Percentiles rank a stretch among this genome's conserved stretches.
These are phyloP conservation scores for Urocitellus parryii DNA, from an alignment of 2,113 vertebrate genomes.

Conservation along the genomic window DNA sequence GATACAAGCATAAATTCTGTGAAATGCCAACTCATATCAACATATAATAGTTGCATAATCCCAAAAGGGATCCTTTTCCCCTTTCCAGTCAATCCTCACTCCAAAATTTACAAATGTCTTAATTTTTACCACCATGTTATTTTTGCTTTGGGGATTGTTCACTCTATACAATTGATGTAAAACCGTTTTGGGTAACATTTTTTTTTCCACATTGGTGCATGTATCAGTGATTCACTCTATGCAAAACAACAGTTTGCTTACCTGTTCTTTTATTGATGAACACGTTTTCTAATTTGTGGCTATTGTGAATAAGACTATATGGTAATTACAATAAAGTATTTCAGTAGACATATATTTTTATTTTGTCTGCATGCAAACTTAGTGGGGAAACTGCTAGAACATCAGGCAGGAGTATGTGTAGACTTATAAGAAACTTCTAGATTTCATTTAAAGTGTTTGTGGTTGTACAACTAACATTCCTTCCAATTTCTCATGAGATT, in stretches of 20 bases:
- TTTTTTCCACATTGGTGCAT: neutral
- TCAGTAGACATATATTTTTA: neutral
- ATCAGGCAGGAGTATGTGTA: neutral
- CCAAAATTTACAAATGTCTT: neutral
- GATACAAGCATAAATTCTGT: neutral
- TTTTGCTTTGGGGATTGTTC: neutral
- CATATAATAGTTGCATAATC: neutral
- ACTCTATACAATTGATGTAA: neutral
- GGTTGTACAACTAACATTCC: neutral
- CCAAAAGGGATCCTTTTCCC: neutral
- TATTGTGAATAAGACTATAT: no score
- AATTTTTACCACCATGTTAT: neutral
- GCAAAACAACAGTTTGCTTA: neutral
- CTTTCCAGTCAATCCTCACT: neutral
- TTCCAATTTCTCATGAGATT: neutral
- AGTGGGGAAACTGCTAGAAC: neutral
- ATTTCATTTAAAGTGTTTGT: neutral
- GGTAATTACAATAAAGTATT: neutral
- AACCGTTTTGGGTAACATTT: neutral
- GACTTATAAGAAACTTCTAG: neutral
- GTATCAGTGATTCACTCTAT: neutral
- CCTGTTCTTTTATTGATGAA: neutral
- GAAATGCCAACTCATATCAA: neutral
- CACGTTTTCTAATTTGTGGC: neutral
- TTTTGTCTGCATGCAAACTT: neutral